A percentile compares a stretch with the other conserved stretches of the same genome.
Conservation (phyloP, 2,888 invertebrate species). For the Erebia aethiops region DNA sequence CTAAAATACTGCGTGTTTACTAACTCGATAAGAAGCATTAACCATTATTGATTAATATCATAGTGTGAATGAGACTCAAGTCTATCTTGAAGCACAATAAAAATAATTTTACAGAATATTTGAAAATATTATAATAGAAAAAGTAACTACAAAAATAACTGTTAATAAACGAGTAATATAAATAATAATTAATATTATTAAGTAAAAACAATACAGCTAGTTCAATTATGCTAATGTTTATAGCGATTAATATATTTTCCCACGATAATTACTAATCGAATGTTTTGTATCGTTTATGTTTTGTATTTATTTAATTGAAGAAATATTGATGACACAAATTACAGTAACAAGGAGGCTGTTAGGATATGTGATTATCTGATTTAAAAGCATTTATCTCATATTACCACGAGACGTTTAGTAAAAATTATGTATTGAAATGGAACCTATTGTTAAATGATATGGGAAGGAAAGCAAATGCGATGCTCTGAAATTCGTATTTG, state of each 20-base stretch:
- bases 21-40: constrained; percentile 3
- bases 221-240: not conserved
- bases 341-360: not conserved
- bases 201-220: not conserved
- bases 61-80: constrained; percentile 6
- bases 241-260: not conserved
- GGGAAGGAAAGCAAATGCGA: not conserved
- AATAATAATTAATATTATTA: not conserved
- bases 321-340: constrained; percentile 10
- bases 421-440: constrained; percentile 7
- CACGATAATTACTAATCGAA: not conserved
- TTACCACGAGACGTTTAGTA: constrained; percentile 3
- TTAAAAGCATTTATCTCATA: not conserved
- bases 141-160: too few species aligned
- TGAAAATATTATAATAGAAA: too few species aligned
- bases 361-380: constrained; percentile 2
- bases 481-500: too few species aligned
- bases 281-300: not conserved
- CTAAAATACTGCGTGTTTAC: constrained; percentile 13
- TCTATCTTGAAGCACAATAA: not conserved
- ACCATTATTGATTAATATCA: not conserved
- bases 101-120: too few species aligned
- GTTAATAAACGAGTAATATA: too few species aligned
- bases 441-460: not conserved
- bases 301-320: constrained; percentile 3